Conservation (phyloP, 2,797 vertebrate species). For the Clarias platycephalus region DNA sequence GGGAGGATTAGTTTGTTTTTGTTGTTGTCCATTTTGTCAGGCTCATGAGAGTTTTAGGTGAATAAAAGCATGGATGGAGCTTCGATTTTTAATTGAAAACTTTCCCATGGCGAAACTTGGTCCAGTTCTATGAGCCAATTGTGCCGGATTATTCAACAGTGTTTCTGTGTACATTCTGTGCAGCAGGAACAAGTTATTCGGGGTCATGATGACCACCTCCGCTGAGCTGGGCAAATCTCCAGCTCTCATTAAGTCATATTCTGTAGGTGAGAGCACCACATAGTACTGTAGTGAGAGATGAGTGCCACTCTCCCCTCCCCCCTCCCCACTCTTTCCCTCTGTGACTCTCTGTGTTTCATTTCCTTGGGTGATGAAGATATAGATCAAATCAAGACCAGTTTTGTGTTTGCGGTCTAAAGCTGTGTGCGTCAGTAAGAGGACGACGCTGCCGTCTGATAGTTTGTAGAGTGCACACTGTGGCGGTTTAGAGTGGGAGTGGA, state of each 20-base stretch:
- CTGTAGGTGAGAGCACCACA: conserved; percentile 65
- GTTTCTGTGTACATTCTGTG: conserved; percentile 10
- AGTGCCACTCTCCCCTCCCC: conserved; percentile 30
- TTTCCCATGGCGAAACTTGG: background rate
- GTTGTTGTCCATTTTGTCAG: conserved; percentile 38
- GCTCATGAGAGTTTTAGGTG: conserved; percentile 45
- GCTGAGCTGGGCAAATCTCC: conserved; percentile 62
- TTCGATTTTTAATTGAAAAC: background rate
- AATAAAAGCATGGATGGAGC: conserved; percentile 51
- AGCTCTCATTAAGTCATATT: conserved; percentile 62
- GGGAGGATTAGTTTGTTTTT: conserved; percentile 49
- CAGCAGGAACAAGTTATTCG: conserved; percentile 64
- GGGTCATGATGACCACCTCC: conserved; percentile 66
- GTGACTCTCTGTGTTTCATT: conserved; percentile 22
- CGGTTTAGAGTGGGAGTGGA: conserved; percentile 35
- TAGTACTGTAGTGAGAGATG: conserved; percentile 60
- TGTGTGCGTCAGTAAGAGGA: background rate
- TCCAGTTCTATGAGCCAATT: background rate
- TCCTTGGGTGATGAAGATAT: conserved; percentile 23
- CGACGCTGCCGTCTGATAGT: conserved; percentile 16
- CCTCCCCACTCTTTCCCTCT: background rate
- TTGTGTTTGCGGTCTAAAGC: conserved; percentile 8
- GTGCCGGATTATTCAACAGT: background rate
- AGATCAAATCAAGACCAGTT: conserved; percentile 21
- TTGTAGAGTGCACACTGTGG: conserved; percentile 20